Conservation (phyloP, 2,888 invertebrate genomes). For the Chrysodeixis includens region DNA sequence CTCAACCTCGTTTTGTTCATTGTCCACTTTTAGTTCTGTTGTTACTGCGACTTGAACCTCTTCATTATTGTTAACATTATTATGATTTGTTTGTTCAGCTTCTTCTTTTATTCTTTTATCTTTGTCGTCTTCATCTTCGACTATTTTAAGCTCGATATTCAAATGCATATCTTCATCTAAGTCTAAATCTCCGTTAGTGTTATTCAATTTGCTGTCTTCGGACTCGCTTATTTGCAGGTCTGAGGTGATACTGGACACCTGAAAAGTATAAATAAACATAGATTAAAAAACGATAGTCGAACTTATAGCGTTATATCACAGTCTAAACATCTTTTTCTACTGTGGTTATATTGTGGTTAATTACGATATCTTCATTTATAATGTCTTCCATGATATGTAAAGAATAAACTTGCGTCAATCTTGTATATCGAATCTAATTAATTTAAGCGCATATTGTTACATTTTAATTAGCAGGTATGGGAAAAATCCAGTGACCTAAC, state of each 20-base stretch:
- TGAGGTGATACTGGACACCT: constrained; percentile 73
- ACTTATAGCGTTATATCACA: neutral
- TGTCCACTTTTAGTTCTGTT: constrained; percentile 31
- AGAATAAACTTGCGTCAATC: neutral
- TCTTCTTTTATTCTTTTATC: constrained; percentile 40
- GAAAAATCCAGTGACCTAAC: neutral
- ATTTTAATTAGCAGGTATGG: neutral
- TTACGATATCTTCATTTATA: neutral
- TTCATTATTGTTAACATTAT: constrained; percentile 36
- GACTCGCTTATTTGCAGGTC: constrained; percentile 72
- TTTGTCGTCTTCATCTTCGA: constrained; percentile 81
- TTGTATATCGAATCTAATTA: neutral
- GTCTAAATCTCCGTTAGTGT: constrained; percentile 71
- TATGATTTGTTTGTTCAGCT: constrained; percentile 25
- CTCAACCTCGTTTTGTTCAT: constrained; percentile 34
- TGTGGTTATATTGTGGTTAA: neutral
- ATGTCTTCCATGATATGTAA: neutral
- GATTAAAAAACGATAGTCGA: neutral
- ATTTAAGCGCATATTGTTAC: neutral
- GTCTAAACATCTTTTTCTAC: no score
- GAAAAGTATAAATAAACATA: constrained; percentile 47
- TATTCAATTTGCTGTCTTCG: constrained; percentile 63
- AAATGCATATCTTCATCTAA: constrained; percentile 79
- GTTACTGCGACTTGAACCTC: constrained; percentile 27
- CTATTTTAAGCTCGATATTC: constrained; percentile 84